Evolutionary conservation across 2,888 invertebrate genomes (phyloP), one percentile per base, ranked within the genome.

Genomic region (Drosophila lacicola): DNA sequence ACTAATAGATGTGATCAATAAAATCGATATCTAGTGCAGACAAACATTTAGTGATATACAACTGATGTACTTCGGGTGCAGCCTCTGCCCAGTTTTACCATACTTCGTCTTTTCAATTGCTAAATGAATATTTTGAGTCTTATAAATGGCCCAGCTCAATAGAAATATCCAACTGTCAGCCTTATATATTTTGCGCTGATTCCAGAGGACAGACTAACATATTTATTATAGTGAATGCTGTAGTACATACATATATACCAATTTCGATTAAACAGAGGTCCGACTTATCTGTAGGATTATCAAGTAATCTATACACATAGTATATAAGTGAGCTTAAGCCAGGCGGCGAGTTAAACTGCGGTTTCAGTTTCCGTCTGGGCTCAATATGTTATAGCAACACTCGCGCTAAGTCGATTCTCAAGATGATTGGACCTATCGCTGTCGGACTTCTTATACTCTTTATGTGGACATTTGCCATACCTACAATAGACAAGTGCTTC

Each of bases 391-490:
- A 14, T 29, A 29, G 9, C n/a, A 45, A 25, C 29, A 29, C 25
- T 45, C 25, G 9, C 25, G 4, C 45, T 4, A 33, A 19, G 10
- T 36, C 3, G 2, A 2, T 6, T 50, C 50, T 50, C 10, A 37
- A 37, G 11, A 50, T 50, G 50, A 25, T 50, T 37, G 50, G 25
- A 14, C 10, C 19, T n/a, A 11, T 50, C n/a, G 50, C 50, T 11
- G n/a, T 37, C n/a, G 37, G 37, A 21, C 37, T 37, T 37, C 13
- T 47, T 10, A 34, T 47, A 34, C 6, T 47, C 34, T 47, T 50
- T 25, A 2, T 50, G 14, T 37, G 50, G 50, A 50, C 50, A 37
- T 50, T 37, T 37, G 25, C 47, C 6, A 50, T 21, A 17, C 53
- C 53, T 11, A 17, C 29, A 25, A 17, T 41, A 25, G 39, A 53